A percentile compares a stretch with the other conserved stretches of the same genome.
These are phyloP conservation scores for Avahi laniger DNA, from an alignment of 2,797 vertebrate genomes.

Conservation along the genomic window DNA sequence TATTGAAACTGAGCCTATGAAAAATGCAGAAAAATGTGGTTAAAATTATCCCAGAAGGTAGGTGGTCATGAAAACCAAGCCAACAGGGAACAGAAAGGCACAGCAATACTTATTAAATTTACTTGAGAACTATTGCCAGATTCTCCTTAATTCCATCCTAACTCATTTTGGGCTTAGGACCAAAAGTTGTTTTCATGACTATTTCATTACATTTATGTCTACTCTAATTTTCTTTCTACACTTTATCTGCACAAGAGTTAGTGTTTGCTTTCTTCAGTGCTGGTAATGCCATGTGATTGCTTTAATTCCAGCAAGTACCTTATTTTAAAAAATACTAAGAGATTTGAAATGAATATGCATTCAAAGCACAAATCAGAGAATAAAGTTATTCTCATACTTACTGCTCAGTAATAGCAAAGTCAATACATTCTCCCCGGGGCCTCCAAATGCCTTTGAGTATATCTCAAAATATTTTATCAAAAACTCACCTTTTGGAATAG, in stretches of 20 bases:
- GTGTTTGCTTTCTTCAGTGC: neutral
- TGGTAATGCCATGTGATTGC: neutral
- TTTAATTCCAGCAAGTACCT: neutral
- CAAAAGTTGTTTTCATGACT: constrained; percentile 10
- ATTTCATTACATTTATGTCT: constrained; percentile 28
- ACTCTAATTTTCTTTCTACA: neutral
- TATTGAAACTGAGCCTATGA: neutral
- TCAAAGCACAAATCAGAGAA: neutral
- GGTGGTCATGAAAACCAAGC: neutral
- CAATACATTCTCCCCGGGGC: neutral
- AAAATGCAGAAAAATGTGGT: neutral
- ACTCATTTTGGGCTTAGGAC: neutral
- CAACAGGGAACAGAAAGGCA: neutral
- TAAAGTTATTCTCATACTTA: neutral
- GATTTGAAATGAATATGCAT: neutral
- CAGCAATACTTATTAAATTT: neutral
- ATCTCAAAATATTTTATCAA: constrained; percentile 59
- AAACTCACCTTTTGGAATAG: neutral
- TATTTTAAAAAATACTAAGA: neutral
- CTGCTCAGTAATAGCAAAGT: neutral
- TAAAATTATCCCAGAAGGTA: neutral
- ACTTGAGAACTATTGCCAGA: neutral
- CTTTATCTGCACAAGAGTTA: neutral
- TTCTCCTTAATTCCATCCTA: neutral
- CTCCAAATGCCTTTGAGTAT: constrained; percentile 7